Base-by-base conservation (phyloP, 2,797 vertebrate species). In the Danio kyathit region DNA sequence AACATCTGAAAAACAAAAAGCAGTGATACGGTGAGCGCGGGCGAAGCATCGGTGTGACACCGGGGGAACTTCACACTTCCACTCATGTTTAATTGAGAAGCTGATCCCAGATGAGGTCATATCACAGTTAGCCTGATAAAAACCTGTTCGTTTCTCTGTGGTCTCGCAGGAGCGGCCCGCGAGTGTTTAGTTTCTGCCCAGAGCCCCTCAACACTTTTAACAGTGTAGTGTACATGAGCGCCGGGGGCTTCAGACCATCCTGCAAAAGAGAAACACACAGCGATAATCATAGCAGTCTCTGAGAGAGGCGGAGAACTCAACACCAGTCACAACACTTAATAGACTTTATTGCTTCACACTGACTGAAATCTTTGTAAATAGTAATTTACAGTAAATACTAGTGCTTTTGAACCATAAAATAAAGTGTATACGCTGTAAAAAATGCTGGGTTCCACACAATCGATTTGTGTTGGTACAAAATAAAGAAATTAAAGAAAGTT, bases 51-150 rank as follows among this genome's bases (percentile, higher is more conserved):
- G 1, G 29, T 29, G 29, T 29, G 29, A 29, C 74, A 76, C 51
- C 21, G 19, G 64, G 63, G 75, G 63, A 48, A 46, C 69, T 57
- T 77, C 52, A 77, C 64, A 40, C 75, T 57, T 59, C n/a, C 52
- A 38, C 13, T 77, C 64, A 77, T 69, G 41, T 48, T 69, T 59
- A 78, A 78, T 78, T 69, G 65, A 67, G 9, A 78, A 78, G 74
- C 63, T 66, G 12, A 76, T 76, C 61, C 61, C 74, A 66, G 65
- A 70, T 78, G 76, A 69, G 52, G 65, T 78, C 63, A 77, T 64
- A 76, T 63, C 40, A 52, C n/a, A 59, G 51, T 0, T 12, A 21
- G 54, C 57, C 74, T 19, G 74, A 74, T 74, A 46, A 78, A 76
- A 78, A 59, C 65, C 76, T 78, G 76, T 69, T 69, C 40, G 64